Base-by-base conservation (phyloP, 1,140 invertebrate genomes). In the Danaus plexippus region DNA sequence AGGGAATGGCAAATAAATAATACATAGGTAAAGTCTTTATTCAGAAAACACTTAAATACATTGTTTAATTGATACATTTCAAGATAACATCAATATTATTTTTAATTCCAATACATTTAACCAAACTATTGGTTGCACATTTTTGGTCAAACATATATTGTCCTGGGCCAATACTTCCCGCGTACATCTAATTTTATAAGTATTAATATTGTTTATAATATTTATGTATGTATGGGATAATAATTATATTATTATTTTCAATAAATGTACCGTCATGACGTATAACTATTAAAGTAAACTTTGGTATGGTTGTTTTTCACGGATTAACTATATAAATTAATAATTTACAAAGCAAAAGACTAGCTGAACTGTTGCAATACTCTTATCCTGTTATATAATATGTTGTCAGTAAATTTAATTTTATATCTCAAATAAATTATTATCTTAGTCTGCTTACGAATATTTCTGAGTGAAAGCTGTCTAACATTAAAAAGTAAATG, bases 1-100 rank as follows among this genome's bases (percentile, higher is more conserved):
- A 43, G 11, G 43, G n/a, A 45, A 47, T 11, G 10, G 18, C 40
- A 43, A 52, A 10, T 8, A 43, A 46, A 43, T 46, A 12, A n/a
- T 47, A 55, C 22, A 32, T 59, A 55, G 40, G 11, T 54, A 40
- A 55, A 61, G 48, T 56, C 59, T 61, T 61, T 61, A 61, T 61
- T 61, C 59, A 56, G 59, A 61, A 61, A 61, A 61, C 59, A 61
- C 59, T 61, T 61, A 61, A 48, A 61, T 61, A 56, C 59, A 61
- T 61, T 18, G 59, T 61, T 61, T 56, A 59, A 59, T 54, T 53
- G 51, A 61, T 61, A 61, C 59, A 61, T 55, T 47, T 48, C 43
- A 55, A 49, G 52, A 61, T 61, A 61, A 61, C 59, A 61, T 61
- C 54, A 61, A 56, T 61, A 61, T 52, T 52, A 55, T 56, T 10